These are phyloP conservation scores for Standfussiana lucernea DNA, from an alignment of 2,888 invertebrate species.

Conservation along the genomic window DNA sequence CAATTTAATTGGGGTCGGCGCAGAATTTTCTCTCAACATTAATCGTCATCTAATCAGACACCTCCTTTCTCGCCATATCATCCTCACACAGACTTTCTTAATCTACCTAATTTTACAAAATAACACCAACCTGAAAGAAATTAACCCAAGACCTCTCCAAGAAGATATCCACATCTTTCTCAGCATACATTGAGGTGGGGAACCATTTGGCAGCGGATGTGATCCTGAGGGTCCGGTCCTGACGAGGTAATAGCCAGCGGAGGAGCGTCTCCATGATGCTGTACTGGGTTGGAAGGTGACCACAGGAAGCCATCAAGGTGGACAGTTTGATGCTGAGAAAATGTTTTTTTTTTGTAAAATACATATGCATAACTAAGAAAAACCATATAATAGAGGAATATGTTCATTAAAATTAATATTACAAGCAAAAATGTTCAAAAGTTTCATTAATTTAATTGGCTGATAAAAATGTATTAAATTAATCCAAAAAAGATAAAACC, in stretches of 20 bases:
- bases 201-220: conserved; percentile 79
- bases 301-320: conserved; percentile 70
- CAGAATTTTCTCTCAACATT: too few relatives aligned
- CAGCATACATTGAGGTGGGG: conserved; percentile 67
- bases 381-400: neutral
- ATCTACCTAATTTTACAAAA: neutral
- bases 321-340: conserved; percentile 74
- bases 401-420: neutral
- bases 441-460: neutral
- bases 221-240: conserved; percentile 68
- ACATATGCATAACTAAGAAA: neutral
- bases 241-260: conserved; percentile 81
- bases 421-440: neutral
- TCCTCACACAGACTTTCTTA: neutral
- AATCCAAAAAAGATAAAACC: neutral
- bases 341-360: neutral
- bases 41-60: too few relatives aligned
- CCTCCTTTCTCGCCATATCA: too few relatives aligned
- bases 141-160: conserved; percentile 77
- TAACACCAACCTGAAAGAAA: conserved; percentile 75
- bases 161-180: conserved; percentile 74
- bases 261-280: conserved; percentile 79
- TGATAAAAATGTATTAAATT: neutral
- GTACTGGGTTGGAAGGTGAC: conserved; percentile 78
- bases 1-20: too few relatives aligned